Base-by-base conservation (phyloP, 2,113 vertebrate genomes). In the Erinaceus europaeus region DNA sequence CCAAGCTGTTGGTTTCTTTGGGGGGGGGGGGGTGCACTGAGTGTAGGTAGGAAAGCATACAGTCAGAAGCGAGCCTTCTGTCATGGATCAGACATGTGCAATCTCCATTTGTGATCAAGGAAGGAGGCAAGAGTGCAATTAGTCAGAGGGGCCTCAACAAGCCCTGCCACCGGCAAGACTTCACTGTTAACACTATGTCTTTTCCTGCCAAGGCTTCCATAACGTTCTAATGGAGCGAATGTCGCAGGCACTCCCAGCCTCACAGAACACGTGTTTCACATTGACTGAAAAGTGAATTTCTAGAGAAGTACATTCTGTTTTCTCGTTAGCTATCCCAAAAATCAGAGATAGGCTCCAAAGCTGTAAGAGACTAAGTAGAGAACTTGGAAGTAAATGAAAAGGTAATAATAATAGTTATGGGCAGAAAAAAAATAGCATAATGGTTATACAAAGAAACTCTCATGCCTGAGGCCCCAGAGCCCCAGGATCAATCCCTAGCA, bases 191-290 rank as follows among this genome's bases (percentile, higher is more conserved):
- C 80, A 14, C 55, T 2, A 13, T 13, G 55, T 64, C 84, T 44
- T 57, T 67, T 64, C n/a, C 61, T 62, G 68, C 67, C 23, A 34
- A 79, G 20, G 34, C 53, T 72, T 52, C 67, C 90, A 8, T 1
- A 55, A 52, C 34, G 25, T 20, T 50, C 14, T 38, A 62, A 53
- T 4, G 13, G 44, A 53, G 67, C 62, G 38, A 73, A 67, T 5
- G 44, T 2, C 4, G 14, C 32, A 50, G 53, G 65, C 29, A 6
- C 48, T 59, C 50, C 57, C 11, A 36, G 23, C 71, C 52, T 87
- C 38, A 53, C 57, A 64, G 52, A 72, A 85, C 86, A 93, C n/a
- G 1, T 90, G 93, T 61, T 95, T 95, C 14, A 62, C 55, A 75
- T 11, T 52, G 90, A 69, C 62, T 48, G 75, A 50, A 94, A 84